These are phyloP conservation scores for Sarcophaga rosellei DNA, from an alignment of 2,888 invertebrate species.

Conservation along the genomic window DNA sequence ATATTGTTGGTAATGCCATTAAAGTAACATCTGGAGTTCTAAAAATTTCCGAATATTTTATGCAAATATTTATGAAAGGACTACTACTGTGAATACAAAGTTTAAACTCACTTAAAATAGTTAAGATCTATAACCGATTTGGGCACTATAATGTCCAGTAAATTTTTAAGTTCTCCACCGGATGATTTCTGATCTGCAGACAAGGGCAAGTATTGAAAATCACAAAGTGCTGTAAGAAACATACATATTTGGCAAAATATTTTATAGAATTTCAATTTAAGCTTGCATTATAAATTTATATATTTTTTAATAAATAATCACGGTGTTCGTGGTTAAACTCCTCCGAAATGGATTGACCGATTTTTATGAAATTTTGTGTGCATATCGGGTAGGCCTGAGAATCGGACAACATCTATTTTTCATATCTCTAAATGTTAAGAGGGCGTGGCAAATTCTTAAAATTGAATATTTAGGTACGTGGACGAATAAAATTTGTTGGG, in stretches of 20 bases:
- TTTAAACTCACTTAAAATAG: constrained; percentile 82
- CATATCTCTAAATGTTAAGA: too few relatives aligned
- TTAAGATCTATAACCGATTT: constrained; percentile 81
- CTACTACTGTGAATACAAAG: neutral
- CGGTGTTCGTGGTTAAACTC: too few relatives aligned
- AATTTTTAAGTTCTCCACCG: constrained; percentile 78
- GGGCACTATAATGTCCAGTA: constrained; percentile 86
- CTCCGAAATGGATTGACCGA: too few relatives aligned
- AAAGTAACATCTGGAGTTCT: constrained; percentile 82
- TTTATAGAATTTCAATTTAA: too few relatives aligned
- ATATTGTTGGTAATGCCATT: constrained; percentile 89
- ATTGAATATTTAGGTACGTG: too few relatives aligned
- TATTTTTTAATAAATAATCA: too few relatives aligned
- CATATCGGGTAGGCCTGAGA: too few relatives aligned
- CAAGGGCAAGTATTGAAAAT: constrained; percentile 95
- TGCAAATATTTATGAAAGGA: neutral
- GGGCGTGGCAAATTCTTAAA: too few relatives aligned
- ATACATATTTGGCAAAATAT: neutral
- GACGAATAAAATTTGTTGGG: too few relatives aligned
- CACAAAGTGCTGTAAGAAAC: constrained; percentile 87
- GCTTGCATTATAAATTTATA: neutral
- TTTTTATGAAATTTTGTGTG: too few relatives aligned
- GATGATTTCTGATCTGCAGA: constrained; percentile 77
- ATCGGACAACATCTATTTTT: too few relatives aligned
- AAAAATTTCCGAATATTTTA: constrained; percentile 73